Evolutionary conservation across 2,888 invertebrate species (phyloP).

Genomic region (Acrobasis suavella): DNA sequence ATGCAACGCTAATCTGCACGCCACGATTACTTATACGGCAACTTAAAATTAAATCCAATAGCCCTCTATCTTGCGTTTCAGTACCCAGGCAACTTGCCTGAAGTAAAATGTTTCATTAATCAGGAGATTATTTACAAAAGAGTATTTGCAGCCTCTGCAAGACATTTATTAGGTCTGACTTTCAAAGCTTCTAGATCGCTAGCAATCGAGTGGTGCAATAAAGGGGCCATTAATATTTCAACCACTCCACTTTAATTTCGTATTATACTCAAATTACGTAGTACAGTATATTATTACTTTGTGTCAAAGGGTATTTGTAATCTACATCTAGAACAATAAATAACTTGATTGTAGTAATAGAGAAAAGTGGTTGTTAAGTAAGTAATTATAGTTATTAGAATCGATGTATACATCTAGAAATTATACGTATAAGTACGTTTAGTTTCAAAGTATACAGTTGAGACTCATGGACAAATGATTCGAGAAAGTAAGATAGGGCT

Average conservation of each 20-base stretch:
- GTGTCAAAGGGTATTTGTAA: not conserved
- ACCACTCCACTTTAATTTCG: not conserved
- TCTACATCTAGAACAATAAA: not conserved
- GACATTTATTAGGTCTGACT: not conserved
- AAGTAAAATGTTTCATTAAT: not conserved
- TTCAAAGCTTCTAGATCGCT: not conserved
- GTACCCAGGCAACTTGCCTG: no score
- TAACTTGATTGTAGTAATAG: not conserved
- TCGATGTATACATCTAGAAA: no score
- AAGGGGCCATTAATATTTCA: not conserved
- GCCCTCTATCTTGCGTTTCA: no score
- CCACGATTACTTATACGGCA: no score
- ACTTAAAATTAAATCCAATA: no score
- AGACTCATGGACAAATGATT: no score
- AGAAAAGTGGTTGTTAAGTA: not conserved
- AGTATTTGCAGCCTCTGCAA: not conserved
- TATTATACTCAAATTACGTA: not conserved
- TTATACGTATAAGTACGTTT: no score
- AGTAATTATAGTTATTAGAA: not conserved
- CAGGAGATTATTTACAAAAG: not conserved
- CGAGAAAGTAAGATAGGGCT: no score
- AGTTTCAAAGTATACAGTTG: no score
- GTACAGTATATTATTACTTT: no score
- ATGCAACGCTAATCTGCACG: no score
- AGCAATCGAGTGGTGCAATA: not conserved